Evolutionary conservation across 1,140 invertebrate genomes (phyloP), one percentile per base, ranked within the genome.

Genomic region (Tribolium madens): DNA sequence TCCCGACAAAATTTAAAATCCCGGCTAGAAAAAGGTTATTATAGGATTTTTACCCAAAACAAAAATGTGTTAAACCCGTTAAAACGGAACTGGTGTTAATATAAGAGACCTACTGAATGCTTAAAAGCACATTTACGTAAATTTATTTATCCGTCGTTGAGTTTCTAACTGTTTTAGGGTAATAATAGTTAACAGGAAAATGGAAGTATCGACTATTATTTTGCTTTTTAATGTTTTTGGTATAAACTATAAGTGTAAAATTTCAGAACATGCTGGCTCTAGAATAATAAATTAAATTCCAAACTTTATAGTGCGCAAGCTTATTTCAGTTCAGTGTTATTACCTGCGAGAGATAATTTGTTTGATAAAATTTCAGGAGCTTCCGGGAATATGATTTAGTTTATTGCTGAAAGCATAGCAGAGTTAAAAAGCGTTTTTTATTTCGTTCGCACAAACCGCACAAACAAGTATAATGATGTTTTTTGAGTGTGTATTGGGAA

Each of bases 291-390:
- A 33, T 64, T 64, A 31, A 33, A 64, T 64, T 12, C 26, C 36
- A n/a, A 42, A 42, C 36, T 42, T 42, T 42, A 42, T 42, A 42
- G 36, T 42, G 36, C 36, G 36, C 36, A 42, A 42, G 36, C 21
- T 64, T 64, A 64, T 64, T 64, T 64, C 10, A 64, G 31, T 64
- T 64, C 13, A 64, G 10, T 64, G 26, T 64, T 64, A 64, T 64
- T 64, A 64, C 57, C 57, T 64, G 57, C 26, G n/a, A 10, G 26
- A 64, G 21, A 18, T 12, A 64, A 31, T 64, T 64, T 64, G 26
- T 64, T 64, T 64, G 57, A 64, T 64, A 64, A 64, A 12, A 26
- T 64, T 64, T 64, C 31, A 36, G 21, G 5, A 64, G 36, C 36
- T 42, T 42, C 36, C 36, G 2, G 9, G 9, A 36, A 36, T 10